Evolutionary conservation across 1,140 invertebrate species (phyloP), one percentile per base, ranked within the genome.

Genomic region (Scaptodrosophila lebanonensis): DNA sequence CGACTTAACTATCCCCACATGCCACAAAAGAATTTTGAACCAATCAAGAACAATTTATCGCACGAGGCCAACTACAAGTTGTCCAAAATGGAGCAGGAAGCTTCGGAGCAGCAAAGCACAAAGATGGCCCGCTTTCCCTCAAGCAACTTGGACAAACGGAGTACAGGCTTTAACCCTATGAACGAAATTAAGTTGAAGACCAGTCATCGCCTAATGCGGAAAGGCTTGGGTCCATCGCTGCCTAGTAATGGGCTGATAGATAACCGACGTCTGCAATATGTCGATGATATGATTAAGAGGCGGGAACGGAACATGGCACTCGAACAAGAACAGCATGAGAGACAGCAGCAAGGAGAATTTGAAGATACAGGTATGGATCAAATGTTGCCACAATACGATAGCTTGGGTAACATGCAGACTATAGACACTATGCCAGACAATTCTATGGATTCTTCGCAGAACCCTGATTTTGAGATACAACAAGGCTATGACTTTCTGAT

Each of bases 61-160:
- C 82, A 86, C 13, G 84, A 86, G 44, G 84, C 84, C 35, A 66
- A 86, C 58, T 86, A 86, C 27, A 86, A 86, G 53, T 47, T 86
- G 1, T 86, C 84, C 2, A 86, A 85, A 38, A 48, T 77, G 12
- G 84, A 86, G 33, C 84, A 86, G 56, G 84, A 86, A 7, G 76
- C 69, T 1, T 51, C 73, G 0, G 79, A 82, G 11, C 63, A 53
- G 0, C 20, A 13, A 4, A n/a, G 33, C 1, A 13, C 16, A 1
- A 40, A 60, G 9, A 11, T n/a, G n/a, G 9, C 11, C 1, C 54
- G 32, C 1, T 17, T 27, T 4, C 50, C 33, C 7, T 4, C 1
- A 1, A 11, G 15, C 1, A n/a, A n/a, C n/a, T 3, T 30, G 1
- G 17, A 32, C 2, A 83, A 83, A 22, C 72, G 84, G 12, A 69